Conservation (phyloP, 1,140 invertebrate species). For the Zaprionus ornatus region DNA sequence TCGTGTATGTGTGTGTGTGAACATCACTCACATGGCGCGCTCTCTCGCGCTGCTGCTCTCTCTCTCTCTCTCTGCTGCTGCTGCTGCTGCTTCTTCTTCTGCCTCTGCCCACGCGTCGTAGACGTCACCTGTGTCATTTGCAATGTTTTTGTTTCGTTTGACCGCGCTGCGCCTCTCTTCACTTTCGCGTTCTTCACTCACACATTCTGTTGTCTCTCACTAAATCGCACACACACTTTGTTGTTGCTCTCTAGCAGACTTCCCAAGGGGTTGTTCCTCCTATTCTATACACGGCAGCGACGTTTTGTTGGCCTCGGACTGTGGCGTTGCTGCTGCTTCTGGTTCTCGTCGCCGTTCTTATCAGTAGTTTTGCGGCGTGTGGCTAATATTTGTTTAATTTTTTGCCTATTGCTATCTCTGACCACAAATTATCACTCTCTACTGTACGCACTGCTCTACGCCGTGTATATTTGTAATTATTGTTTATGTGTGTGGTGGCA, state of each 20-base stretch:
- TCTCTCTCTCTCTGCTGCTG: not conserved
- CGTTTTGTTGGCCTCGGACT: slow-evolving; percentile 10
- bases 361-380: slow-evolving; percentile 64
- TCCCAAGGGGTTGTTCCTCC: slow-evolving; percentile 31
- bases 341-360: slow-evolving; percentile 42
- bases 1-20: slow-evolving; percentile 8
- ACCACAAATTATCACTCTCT: slow-evolving; percentile 58
- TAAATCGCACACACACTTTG: not conserved
- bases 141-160: slow-evolving; percentile 70
- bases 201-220: slow-evolving; percentile 1
- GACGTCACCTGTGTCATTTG: slow-evolving; percentile 81
- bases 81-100: slow-evolving; percentile 16
- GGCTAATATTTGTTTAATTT: slow-evolving; percentile 70
- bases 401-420: slow-evolving; percentile 63
- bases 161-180: slow-evolving; percentile 4
- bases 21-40: slow-evolving; percentile 46
- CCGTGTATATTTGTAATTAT: slow-evolving; percentile 36
- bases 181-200: not conserved
- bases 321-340: slow-evolving; percentile 1
- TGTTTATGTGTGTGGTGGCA: slow-evolving; percentile 6
- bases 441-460: not conserved
- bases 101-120: slow-evolving; percentile 41
- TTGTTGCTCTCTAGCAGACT: slow-evolving; percentile 1
- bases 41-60: not conserved
- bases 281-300: no score